These are phyloP conservation scores for Heliconius ethilla DNA, from an alignment of 2,888 invertebrate species.

Conservation along the genomic window DNA sequence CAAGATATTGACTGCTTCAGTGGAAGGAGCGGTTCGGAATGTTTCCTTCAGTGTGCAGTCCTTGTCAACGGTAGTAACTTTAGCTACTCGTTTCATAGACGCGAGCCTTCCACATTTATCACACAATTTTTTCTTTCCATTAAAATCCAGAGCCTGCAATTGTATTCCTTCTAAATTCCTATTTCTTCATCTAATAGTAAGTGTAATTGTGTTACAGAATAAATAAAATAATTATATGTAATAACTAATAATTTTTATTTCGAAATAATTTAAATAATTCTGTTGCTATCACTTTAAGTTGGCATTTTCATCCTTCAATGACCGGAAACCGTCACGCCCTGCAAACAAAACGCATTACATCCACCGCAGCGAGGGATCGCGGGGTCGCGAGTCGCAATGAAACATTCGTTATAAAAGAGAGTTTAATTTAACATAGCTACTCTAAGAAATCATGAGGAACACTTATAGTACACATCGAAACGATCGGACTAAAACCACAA, in stretches of 20 bases:
- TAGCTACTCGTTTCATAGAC: conserved; percentile 68
- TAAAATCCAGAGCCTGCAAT: conserved; percentile 52
- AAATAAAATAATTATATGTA: conserved; percentile 74
- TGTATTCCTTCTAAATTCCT: neutral
- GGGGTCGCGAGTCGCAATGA: conserved; percentile 46
- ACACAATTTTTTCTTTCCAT: conserved; percentile 88
- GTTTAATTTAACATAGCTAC: conserved; percentile 73
- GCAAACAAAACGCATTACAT: conserved; percentile 68
- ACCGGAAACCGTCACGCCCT: conserved; percentile 68
- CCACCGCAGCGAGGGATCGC: neutral
- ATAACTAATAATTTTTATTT: conserved; percentile 79
- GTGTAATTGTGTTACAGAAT: conserved; percentile 40
- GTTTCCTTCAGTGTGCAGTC: conserved; percentile 59
- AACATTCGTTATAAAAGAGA: conserved; percentile 69
- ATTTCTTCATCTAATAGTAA: conserved; percentile 10
- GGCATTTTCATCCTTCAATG: conserved; percentile 67
- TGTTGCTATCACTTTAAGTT: conserved; percentile 76
- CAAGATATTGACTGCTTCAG: conserved; percentile 59
- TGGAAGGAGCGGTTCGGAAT: conserved; percentile 53
- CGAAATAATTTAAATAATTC: conserved; percentile 79
- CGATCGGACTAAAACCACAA: conserved; percentile 66
- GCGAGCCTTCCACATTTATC: conserved; percentile 84
- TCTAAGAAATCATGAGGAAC: conserved; percentile 68
- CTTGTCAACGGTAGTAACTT: conserved; percentile 59
- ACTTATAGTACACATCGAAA: conserved; percentile 71